Conservation (phyloP, 2,797 vertebrate species). For the Salarias fasciatus region DNA sequence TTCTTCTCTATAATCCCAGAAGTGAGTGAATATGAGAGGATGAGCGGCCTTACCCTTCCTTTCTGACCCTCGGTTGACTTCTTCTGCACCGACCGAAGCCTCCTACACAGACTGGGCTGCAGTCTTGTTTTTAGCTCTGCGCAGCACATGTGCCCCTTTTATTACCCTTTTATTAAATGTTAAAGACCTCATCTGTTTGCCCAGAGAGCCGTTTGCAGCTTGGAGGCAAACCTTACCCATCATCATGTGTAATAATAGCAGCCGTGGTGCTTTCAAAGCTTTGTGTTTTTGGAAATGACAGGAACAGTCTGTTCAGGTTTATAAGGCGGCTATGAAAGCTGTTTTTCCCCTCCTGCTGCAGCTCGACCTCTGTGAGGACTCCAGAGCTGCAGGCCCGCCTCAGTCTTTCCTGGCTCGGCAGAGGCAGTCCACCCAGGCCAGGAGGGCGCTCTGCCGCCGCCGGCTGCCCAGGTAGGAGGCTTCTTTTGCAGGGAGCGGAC, state of each 20-base stretch:
- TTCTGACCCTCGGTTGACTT: no score
- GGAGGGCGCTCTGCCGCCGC: constrained; percentile 51
- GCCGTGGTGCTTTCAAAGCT: neutral
- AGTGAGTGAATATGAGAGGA: no score
- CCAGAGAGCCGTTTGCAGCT: neutral
- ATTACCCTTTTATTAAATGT: neutral
- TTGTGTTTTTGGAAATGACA: neutral
- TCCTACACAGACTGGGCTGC: neutral
- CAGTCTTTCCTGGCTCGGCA: constrained; percentile 90
- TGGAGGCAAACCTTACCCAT: neutral
- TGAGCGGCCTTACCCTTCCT: no score
- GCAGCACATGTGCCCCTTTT: neutral
- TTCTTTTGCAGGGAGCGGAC: constrained; percentile 2
- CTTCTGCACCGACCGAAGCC: neutral
- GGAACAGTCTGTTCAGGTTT: neutral
- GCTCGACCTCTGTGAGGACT: constrained; percentile 62
- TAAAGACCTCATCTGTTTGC: neutral
- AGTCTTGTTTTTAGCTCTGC: constrained; percentile 2
- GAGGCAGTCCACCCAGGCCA: constrained; percentile 79
- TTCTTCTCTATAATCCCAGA: no score
- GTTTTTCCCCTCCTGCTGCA: constrained; percentile 63
- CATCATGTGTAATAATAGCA: neutral
- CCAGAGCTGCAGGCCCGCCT: constrained; percentile 61
- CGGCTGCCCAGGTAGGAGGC: constrained; percentile 64
- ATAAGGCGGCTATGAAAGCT: constrained; percentile 2